These are phyloP conservation scores for Drosophila arawakana DNA, from an alignment of 1,140 invertebrate genomes.

Conservation along the genomic window DNA sequence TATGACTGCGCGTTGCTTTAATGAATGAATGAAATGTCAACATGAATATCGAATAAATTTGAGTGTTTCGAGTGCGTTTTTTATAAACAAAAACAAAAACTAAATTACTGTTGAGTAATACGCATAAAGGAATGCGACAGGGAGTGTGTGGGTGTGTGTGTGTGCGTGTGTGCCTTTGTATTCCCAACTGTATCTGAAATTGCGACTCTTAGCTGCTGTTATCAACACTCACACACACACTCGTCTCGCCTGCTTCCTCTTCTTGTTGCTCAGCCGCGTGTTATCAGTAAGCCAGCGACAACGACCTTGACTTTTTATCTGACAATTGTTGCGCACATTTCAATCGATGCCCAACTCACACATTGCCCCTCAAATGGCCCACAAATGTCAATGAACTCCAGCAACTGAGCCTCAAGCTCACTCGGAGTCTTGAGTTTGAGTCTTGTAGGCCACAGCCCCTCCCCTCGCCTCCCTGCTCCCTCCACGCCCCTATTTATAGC, in stretches of 20 bases:
- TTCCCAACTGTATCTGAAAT: constrained; percentile 7
- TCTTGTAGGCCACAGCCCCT: not conserved
- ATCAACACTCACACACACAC: constrained; percentile 34
- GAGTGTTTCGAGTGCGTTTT: not conserved
- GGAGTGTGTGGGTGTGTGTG: not conserved
- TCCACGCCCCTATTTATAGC: not conserved
- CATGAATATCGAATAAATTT: constrained; percentile 3
- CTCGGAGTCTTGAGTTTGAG: not conserved
- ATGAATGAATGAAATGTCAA: constrained; percentile 6
- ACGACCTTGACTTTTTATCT: constrained; percentile 75
- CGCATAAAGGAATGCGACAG: not conserved
- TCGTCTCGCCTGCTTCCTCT: constrained; percentile 11
- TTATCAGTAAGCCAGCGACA: constrained; percentile 45
- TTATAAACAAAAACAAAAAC: constrained; percentile 2
- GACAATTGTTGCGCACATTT: constrained; percentile 54
- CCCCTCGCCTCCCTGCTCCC: too few relatives aligned
- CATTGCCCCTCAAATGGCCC: constrained; percentile 14
- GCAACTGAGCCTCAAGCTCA: not conserved
- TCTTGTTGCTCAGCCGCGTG: not conserved
- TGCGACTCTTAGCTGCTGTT: constrained; percentile 41
- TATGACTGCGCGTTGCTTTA: not conserved
- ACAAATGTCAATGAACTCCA: constrained; percentile 42
- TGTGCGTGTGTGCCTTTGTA: not conserved
- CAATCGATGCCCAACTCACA: constrained; percentile 62
- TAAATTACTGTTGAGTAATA: constrained; percentile 5